Conservation (phyloP, 2,888 invertebrate genomes). For the Tipula vernalis region DNA sequence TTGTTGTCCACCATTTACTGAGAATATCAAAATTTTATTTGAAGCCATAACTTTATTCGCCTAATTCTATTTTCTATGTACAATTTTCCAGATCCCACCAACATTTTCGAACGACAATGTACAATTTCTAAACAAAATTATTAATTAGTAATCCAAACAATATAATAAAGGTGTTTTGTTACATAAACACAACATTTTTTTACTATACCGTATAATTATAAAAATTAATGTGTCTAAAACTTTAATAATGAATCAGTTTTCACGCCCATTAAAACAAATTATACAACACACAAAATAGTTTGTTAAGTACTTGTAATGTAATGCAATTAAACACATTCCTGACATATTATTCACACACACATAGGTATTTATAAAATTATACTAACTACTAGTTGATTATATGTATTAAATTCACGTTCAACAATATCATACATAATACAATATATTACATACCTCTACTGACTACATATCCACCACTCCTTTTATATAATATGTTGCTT, state of each 20-base stretch:
- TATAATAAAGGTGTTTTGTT: too few relatives aligned
- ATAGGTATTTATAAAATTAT: background rate
- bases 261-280: background rate
- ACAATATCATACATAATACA: too few relatives aligned
- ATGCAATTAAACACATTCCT: background rate
- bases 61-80: too few relatives aligned
- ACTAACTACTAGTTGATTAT: background rate
- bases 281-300: background rate
- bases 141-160: too few relatives aligned
- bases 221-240: background rate
- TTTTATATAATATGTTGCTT: background rate
- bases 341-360: background rate
- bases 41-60: too few relatives aligned
- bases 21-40: too few relatives aligned
- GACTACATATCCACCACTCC: background rate
- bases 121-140: too few relatives aligned
- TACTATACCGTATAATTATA: background rate
- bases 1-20: too few relatives aligned
- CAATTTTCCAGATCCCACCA: too few relatives aligned
- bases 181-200: too few relatives aligned
- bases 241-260: background rate
- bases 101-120: too few relatives aligned
- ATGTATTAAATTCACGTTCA: background rate
- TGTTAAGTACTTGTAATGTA: background rate
- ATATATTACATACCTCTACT: background rate